Evolutionary conservation across 2,797 vertebrate species (phyloP).

Genomic region (Petrocephalus schoutedeni): DNA sequence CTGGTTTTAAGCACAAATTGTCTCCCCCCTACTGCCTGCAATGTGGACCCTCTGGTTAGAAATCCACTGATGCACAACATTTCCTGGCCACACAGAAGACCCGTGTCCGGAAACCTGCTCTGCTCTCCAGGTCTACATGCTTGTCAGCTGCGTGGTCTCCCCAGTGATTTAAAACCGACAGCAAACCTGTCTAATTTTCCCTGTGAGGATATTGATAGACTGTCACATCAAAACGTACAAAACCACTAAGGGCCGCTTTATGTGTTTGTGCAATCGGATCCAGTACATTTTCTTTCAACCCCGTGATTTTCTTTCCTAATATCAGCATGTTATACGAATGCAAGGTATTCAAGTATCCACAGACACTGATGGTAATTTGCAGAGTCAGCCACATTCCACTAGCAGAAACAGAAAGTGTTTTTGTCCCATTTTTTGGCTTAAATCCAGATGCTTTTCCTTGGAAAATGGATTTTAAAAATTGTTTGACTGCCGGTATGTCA

Average conservation of each 20-base stretch:
- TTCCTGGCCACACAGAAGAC: neutral
- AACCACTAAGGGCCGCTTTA: constrained; percentile 75
- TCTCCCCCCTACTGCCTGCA: neutral
- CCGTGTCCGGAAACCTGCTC: neutral
- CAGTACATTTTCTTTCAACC: neutral
- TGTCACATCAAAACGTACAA: constrained; percentile 68
- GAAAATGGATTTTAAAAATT: neutral
- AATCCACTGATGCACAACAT: neutral
- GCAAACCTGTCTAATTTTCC: constrained; percentile 78
- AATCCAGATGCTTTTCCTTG: neutral
- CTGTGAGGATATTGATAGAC: constrained; percentile 72
- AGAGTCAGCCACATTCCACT: neutral
- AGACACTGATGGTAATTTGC: neutral
- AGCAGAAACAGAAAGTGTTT: neutral
- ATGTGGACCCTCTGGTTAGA: neutral
- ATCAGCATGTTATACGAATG: neutral
- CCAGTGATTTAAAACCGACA: constrained; percentile 71
- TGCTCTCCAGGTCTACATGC: constrained; percentile 53
- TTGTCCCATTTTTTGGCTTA: neutral
- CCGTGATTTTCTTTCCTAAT: neutral
- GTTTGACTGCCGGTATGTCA: neutral
- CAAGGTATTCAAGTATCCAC: neutral
- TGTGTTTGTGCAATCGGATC: constrained; percentile 66
- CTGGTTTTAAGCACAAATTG: neutral
- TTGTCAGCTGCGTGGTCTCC: constrained; percentile 55